These are phyloP conservation scores for Ophraella communa DNA, from an alignment of 2,888 invertebrate species.

Conservation along the genomic window DNA sequence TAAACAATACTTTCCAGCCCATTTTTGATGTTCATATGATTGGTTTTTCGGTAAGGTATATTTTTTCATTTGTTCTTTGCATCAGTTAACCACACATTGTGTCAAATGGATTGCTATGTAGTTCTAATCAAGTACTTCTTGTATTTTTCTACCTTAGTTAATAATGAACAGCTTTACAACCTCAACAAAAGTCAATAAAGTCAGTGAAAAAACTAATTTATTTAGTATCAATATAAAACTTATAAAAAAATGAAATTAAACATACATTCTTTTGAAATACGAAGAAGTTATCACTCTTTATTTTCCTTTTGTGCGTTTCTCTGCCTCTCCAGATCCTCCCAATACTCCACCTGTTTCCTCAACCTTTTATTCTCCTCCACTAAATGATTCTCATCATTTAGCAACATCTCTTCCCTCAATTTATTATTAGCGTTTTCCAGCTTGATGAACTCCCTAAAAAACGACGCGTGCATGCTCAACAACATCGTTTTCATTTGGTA, in stretches of 20 bases:
- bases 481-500: slow-evolving; percentile 47
- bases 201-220: too few relatives aligned
- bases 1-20: too few relatives aligned
- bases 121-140: too few relatives aligned
- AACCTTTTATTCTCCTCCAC: slow-evolving; percentile 63
- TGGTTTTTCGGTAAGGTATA: too few relatives aligned
- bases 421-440: slow-evolving; percentile 47
- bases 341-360: slow-evolving; percentile 61
- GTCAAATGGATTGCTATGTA: too few relatives aligned
- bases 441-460: slow-evolving; percentile 54
- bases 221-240: too few relatives aligned
- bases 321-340: slow-evolving; percentile 51
- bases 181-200: too few relatives aligned
- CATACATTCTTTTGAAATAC: background rate
- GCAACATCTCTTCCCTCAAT: slow-evolving; percentile 43
- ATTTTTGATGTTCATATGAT: too few relatives aligned
- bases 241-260: background rate
- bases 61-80: too few relatives aligned
- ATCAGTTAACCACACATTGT: too few relatives aligned
- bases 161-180: too few relatives aligned
- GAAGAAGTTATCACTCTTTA: background rate
- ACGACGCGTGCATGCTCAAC: slow-evolving; percentile 51
- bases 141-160: too few relatives aligned
- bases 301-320: background rate
- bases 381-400: slow-evolving; percentile 55